These are phyloP conservation scores for Lepidothrix coronata DNA, from an alignment of 2,113 vertebrate genomes.

Conservation along the genomic window DNA sequence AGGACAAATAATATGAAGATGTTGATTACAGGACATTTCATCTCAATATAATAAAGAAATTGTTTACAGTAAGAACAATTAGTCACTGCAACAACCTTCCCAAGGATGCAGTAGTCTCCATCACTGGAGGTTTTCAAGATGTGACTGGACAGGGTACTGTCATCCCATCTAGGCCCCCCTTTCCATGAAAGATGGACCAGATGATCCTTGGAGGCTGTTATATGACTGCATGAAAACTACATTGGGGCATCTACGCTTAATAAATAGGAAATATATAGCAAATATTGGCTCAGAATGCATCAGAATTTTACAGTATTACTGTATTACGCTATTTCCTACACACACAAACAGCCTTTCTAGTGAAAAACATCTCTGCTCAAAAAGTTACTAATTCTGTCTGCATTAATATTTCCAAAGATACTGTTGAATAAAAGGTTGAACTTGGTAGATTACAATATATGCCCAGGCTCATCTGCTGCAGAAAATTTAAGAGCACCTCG, in stretches of 20 bases:
- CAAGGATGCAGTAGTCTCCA: fast-evolving
- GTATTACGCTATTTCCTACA: neutral
- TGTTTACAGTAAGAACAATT: neutral
- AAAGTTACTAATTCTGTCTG: neutral
- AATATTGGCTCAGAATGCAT: neutral
- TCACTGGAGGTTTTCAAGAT: neutral
- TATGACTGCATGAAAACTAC: neutral
- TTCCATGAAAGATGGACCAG: neutral
- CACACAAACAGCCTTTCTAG: neutral
- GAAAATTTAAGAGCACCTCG: fast-evolving
- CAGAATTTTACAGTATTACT: neutral
- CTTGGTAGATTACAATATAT: neutral
- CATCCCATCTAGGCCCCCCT: neutral
- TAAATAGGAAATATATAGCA: neutral
- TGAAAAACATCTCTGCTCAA: neutral
- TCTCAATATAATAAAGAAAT: neutral
- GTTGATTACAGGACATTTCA: neutral
- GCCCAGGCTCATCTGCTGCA: neutral
- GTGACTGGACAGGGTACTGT: fast-evolving
- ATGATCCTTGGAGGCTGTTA: neutral
- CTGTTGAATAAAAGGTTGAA: neutral
- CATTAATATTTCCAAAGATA: neutral
- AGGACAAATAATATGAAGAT: neutral
- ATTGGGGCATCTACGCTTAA: fast-evolving
- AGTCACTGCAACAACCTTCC: neutral